Percentiles rank a stretch among this genome's conserved stretches.
These are phyloP conservation scores for Parapristionchus giblindavisi DNA, from an alignment of 2,888 invertebrate species.

Conservation along the genomic window DNA sequence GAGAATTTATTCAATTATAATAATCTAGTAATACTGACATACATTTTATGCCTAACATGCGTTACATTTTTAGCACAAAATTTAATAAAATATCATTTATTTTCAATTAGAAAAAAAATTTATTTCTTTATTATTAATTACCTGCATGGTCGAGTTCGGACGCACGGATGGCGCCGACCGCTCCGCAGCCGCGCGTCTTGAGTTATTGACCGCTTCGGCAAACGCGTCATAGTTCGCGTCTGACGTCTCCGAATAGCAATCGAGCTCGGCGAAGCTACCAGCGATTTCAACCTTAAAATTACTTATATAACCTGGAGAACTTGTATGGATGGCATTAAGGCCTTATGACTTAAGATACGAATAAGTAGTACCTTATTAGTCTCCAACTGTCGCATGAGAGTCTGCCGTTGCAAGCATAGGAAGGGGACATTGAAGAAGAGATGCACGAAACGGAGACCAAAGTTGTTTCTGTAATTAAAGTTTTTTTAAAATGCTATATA, in stretches of 20 bases:
- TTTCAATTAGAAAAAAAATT: too few species aligned
- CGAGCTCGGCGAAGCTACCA: conserved; percentile 72
- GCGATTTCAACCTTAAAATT: conserved; percentile 31
- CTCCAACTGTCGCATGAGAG: conserved; percentile 50
- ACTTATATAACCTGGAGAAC: background rate
- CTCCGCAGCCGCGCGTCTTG: conserved; percentile 40
- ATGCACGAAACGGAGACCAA: conserved; percentile 88
- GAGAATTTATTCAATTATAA: too few species aligned
- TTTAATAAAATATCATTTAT: too few species aligned
- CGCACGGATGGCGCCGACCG: conserved; percentile 19
- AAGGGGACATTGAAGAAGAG: conserved; percentile 95
- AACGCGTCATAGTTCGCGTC: conserved; percentile 73
- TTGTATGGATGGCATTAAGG: background rate
- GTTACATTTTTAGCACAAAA: too few species aligned
- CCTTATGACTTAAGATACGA: background rate
- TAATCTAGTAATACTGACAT: too few species aligned
- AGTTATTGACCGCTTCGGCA: conserved; percentile 51
- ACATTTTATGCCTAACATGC: too few species aligned
- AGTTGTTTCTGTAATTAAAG: conserved; percentile 95
- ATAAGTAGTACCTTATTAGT: conserved; percentile 45
- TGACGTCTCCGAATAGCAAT: conserved; percentile 73
- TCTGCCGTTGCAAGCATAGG: conserved; percentile 80
- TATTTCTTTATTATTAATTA: too few species aligned
- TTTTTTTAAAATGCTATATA: conserved; percentile 87
- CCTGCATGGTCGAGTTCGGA: too few species aligned